Percentiles rank a stretch among this genome's conserved stretches.
These are phyloP conservation scores for Capricornis sumatraensis DNA, from an alignment of 2,113 vertebrate species.

Conservation along the genomic window DNA sequence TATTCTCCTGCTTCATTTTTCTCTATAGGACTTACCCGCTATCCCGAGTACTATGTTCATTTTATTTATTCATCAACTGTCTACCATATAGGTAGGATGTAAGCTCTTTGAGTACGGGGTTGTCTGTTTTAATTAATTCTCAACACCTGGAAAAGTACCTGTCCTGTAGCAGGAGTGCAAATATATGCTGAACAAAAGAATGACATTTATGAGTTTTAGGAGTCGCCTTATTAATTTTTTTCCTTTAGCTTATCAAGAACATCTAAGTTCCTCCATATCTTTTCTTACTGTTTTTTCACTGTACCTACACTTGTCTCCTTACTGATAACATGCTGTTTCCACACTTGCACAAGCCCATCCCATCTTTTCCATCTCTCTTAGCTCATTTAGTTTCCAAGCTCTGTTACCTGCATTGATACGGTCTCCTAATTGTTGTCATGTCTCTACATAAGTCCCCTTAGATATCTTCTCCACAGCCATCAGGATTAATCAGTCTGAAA, in stretches of 20 bases:
- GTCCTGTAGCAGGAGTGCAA: neutral
- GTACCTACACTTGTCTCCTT: neutral
- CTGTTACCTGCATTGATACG: neutral
- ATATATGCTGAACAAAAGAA: neutral
- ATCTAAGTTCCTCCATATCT: neutral
- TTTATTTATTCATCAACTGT: neutral
- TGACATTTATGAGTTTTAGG: neutral
- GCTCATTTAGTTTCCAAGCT: neutral
- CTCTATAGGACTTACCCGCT: accelerated
- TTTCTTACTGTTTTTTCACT: neutral
- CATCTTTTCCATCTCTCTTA: neutral
- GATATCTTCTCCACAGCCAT: neutral
- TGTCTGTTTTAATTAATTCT: neutral
- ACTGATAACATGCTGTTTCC: neutral
- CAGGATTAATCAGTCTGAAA: neutral
- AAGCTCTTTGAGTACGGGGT: neutral
- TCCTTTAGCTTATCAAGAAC: neutral
- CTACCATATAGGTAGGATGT: neutral
- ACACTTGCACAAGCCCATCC: neutral
- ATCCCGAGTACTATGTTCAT: neutral
- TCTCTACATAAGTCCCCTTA: neutral
- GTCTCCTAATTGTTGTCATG: neutral
- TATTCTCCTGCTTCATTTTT: neutral
- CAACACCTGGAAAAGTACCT: neutral
- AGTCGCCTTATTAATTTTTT: neutral